A percentile compares a stretch with the other conserved stretches of the same genome.
phyloP scores from a whole-genome alignment of 2,888 invertebrate genomes.

The Sialis lutaria region DNA sequence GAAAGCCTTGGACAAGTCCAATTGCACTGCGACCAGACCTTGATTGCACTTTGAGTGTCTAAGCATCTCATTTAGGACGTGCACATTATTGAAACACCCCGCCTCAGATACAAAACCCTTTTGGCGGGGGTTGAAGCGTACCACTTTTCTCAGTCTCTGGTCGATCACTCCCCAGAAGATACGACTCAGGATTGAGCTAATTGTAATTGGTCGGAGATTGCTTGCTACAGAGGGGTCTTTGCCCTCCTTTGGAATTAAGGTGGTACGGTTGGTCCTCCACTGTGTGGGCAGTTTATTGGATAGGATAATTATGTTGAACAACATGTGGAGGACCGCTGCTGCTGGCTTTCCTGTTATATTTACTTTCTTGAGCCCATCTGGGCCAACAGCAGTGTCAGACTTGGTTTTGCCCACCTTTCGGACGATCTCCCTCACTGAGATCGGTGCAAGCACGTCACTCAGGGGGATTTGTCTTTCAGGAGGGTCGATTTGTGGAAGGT shows the following conservation, averaged over 20 bases:
- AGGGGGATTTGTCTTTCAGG: neutral
- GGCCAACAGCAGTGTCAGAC: neutral
- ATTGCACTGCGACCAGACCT: slow-evolving; percentile 17
- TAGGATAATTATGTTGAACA: neutral
- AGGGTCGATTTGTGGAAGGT: neutral
- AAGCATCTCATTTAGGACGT: neutral
- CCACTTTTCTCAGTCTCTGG: slow-evolving; percentile 3
- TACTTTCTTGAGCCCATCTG: neutral
- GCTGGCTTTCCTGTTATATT: neutral
- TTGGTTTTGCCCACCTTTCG: neutral
- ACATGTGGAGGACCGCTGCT: neutral
- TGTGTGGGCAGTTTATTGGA: slow-evolving; percentile 1
- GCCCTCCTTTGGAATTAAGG: slow-evolving; percentile 11
- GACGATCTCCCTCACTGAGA: neutral
- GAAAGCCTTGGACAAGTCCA: slow-evolving; percentile 22
- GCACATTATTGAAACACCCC: slow-evolving; percentile 8
- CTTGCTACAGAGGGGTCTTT: slow-evolving; percentile 8
- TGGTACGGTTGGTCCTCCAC: slow-evolving; percentile 11
- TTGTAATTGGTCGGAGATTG: slow-evolving; percentile 13
- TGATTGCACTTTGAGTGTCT: neutral
- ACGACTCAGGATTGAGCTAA: slow-evolving; percentile 10
- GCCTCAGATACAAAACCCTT: slow-evolving; percentile 12
- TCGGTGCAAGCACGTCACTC: neutral
- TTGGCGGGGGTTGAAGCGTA: slow-evolving; percentile 6
- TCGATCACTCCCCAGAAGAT: slow-evolving; percentile 10